Evolutionary conservation across 2,113 vertebrate species (phyloP), one percentile per base, ranked within the genome.

Genomic region (Ceyx cyanopectus): DNA sequence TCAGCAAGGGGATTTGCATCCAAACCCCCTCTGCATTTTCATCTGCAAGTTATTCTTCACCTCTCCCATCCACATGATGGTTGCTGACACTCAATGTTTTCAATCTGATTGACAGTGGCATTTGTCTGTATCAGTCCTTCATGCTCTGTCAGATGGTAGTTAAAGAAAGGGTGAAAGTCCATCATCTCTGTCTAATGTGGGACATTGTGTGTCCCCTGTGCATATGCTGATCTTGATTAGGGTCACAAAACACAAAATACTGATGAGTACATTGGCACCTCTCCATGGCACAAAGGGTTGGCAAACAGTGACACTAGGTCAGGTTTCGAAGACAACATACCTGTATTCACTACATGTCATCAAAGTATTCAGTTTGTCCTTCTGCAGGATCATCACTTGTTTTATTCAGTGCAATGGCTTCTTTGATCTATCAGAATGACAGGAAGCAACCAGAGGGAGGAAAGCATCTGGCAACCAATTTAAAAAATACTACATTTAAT

Each of bases 391-490:
- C 82, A 87, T 63, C 63, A 10, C 65, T 94, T 89, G 72, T 69
- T 91, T 92, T 66, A 67, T 82, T 89, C 81, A 56, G 63, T 48
- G 63, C 7, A 2, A 50, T 0, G 1, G n/a, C n/a, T 90, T 45
- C 69, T 67, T 50, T 93, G 68, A 87, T 81, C 81, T 67, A 32
- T 40, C 70, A 63, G 67, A 79, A 81, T 43, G 77, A 79, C 72
- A 69, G 20, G 10, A 45, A 77, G 84, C 87, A 91, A 50, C 43
- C 32, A 32, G 63, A 89, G 12, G 77, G 75, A 85, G 87, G 60
- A 82, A 87, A 92, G 84, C 87, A 89, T 73, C 89, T 92, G 83
- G 56, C 13, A 5, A 26, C 57, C 70, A n/a, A 24, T 93, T 83
- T 75, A 23, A 72, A 85, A 95, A 87, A 34, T 29, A 54, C 22